These are phyloP conservation scores for Falco columbarius DNA, from an alignment of 2,797 vertebrate genomes.

Conservation along the genomic window DNA sequence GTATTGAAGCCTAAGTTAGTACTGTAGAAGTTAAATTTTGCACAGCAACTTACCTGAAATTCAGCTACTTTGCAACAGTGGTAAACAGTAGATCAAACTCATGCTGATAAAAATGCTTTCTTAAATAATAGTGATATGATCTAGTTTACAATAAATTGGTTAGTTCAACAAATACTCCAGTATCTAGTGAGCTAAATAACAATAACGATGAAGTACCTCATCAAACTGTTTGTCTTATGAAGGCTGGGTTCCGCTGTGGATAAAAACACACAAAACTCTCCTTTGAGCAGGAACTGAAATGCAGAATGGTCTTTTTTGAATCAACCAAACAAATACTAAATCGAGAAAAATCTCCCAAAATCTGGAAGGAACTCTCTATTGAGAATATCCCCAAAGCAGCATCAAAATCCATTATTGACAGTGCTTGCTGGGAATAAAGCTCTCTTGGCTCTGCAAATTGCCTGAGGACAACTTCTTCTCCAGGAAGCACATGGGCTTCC, in stretches of 20 bases:
- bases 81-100: background rate
- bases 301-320: background rate
- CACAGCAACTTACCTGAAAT: background rate
- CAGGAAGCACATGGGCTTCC: background rate
- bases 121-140: background rate
- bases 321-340: background rate
- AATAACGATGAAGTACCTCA: background rate
- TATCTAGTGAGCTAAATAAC: background rate
- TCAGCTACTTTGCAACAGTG: background rate
- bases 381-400: background rate
- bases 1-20: background rate
- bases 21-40: background rate
- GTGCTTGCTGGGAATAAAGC: background rate
- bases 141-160: background rate
- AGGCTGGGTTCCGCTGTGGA: background rate
- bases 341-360: background rate
- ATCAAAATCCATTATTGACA: background rate
- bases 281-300: background rate
- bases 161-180: background rate
- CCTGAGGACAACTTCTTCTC: background rate
- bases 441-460: background rate
- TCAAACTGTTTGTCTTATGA: background rate
- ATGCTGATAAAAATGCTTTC: background rate
- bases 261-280: background rate
- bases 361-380: background rate